Evolutionary conservation across 1,140 invertebrate genomes (phyloP).

Genomic region (Helicoverpa armigera): DNA sequence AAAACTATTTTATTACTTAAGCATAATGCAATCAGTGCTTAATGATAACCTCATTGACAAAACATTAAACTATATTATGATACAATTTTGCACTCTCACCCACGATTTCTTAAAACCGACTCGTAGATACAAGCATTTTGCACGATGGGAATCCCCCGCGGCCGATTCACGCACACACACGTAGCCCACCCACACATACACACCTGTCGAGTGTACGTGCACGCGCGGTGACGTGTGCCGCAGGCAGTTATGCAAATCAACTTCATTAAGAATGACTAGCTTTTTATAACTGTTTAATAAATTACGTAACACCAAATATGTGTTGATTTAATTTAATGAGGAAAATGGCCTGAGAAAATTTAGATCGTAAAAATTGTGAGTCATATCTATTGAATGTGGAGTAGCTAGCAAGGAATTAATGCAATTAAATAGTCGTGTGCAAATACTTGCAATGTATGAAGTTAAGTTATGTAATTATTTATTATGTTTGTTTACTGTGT

Average conservation of each 20-base stretch:
- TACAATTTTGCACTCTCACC: conserved; percentile 17
- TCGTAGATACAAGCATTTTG: conserved; percentile 63
- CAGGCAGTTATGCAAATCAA: conserved; percentile 45
- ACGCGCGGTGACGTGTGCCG: conserved; percentile 43
- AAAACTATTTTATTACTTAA: neutral
- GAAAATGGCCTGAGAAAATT: neutral
- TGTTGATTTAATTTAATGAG: conserved; percentile 1
- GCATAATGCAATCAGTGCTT: neutral
- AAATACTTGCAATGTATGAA: neutral
- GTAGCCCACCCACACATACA: conserved; percentile 36
- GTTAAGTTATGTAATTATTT: neutral
- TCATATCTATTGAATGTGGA: neutral
- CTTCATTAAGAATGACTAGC: conserved; percentile 44
- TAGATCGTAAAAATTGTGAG: conserved; percentile 4
- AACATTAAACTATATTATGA: neutral
- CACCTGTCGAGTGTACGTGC: conserved; percentile 20
- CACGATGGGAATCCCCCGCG: conserved; percentile 74
- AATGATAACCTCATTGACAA: conserved; percentile 24
- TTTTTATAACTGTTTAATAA: conserved; percentile 42
- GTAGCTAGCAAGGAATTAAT: neutral
- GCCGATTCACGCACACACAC: conserved; percentile 53
- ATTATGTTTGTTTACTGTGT: neutral
- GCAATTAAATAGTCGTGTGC: neutral
- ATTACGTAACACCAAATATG: conserved; percentile 21
- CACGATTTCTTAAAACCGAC: conserved; percentile 52